Conservation (phyloP, 2,888 invertebrate species). For the Lithophane leautieri region DNA sequence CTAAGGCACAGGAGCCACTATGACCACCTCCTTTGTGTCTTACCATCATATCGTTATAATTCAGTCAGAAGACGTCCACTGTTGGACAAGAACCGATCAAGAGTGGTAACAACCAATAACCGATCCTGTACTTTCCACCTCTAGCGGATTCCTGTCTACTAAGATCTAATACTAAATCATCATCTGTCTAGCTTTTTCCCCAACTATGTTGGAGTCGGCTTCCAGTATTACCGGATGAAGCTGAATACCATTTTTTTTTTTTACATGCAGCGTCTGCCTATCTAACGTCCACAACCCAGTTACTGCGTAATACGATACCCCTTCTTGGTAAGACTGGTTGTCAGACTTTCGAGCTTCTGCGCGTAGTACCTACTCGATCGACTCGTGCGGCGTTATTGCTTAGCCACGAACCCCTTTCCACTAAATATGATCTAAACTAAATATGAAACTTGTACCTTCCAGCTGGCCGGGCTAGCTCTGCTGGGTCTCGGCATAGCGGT, state of each 20-base stretch:
- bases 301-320: background rate
- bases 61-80: background rate
- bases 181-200: no score
- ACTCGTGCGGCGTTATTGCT: background rate
- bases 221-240: background rate
- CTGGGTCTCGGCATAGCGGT: slow-evolving; percentile 92
- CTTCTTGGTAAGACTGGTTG: background rate
- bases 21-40: no score
- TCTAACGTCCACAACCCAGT: background rate
- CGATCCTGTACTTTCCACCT: background rate
- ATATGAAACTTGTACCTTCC: slow-evolving; percentile 68
- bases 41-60: background rate
- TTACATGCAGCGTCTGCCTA: background rate
- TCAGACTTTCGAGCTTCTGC: background rate
- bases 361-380: background rate
- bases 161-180: background rate
- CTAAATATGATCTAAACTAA: background rate
- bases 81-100: background rate
- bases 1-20: no score
- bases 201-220: background rate
- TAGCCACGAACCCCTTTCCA: background rate
- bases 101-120: background rate
- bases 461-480: slow-evolving; percentile 93
- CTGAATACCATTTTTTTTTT: background rate
- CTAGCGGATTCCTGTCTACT: background rate